These are phyloP conservation scores for Nannoperca australis DNA, from an alignment of 2,797 vertebrate genomes.

Conservation along the genomic window DNA sequence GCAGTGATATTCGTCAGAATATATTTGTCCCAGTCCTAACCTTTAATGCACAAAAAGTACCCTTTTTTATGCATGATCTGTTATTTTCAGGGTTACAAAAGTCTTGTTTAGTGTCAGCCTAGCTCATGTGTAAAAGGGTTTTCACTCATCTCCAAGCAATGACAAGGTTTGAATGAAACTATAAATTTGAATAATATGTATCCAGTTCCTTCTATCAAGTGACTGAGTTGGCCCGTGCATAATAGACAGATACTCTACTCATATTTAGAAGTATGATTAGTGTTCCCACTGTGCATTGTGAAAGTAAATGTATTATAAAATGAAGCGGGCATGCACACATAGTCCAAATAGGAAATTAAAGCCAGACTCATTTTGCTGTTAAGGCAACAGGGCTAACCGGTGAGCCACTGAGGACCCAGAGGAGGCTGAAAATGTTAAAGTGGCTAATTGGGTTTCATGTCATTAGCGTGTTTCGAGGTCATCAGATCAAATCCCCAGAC, in stretches of 20 bases:
- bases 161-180: background rate
- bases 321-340: background rate
- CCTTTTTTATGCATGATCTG: background rate
- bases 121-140: background rate
- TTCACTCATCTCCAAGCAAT: slow-evolving; percentile 3
- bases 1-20: background rate
- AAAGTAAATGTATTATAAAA: slow-evolving; percentile 21
- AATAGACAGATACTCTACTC: background rate
- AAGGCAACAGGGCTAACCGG: slow-evolving; percentile 15
- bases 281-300: background rate
- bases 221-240: background rate
- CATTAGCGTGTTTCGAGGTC: slow-evolving; percentile 54
- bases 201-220: background rate
- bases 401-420: slow-evolving; percentile 37
- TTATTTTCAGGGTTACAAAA: slow-evolving; percentile 6
- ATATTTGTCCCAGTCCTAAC: background rate
- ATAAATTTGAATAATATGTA: background rate
- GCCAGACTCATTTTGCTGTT: slow-evolving; percentile 3
- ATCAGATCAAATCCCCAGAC: slow-evolving; percentile 44
- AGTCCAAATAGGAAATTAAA: slow-evolving; percentile 28
- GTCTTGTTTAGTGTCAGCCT: background rate
- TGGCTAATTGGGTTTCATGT: slow-evolving; percentile 65
- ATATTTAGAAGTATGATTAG: background rate
- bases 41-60: background rate
- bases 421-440: slow-evolving; percentile 45